Percentiles rank a stretch among this genome's conserved stretches.
Evolutionary conservation across 1,140 invertebrate species (phyloP).

Genomic region (Eurosta solidaginis): DNA sequence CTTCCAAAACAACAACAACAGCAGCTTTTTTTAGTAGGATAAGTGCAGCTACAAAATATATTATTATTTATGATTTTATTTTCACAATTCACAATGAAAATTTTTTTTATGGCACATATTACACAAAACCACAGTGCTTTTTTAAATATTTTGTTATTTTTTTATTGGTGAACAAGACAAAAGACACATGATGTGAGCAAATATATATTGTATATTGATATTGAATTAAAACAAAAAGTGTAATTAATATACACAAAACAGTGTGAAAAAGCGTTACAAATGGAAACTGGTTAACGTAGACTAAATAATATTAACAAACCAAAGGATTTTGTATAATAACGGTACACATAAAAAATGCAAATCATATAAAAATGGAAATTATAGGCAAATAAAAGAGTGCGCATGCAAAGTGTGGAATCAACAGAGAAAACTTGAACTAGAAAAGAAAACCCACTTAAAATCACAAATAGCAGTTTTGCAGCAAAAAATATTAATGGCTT

Average conservation of each 20-base stretch:
- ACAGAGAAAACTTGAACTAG: too few relatives aligned
- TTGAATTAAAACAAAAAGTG: neutral
- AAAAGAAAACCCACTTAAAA: too few relatives aligned
- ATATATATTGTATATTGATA: constrained; percentile 43
- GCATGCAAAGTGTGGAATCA: too few relatives aligned
- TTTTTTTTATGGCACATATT: neutral
- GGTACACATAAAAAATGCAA: neutral
- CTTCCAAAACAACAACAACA: neutral
- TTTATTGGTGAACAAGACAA: constrained; percentile 58
- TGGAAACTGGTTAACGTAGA: constrained; percentile 33
- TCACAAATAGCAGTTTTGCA: too few relatives aligned
- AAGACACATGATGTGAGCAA: constrained; percentile 60
- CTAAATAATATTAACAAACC: neutral
- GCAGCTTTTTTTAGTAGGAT: constrained; percentile 11
- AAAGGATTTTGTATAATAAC: too few relatives aligned
- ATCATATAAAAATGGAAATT: neutral
- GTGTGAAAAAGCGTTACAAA: constrained; percentile 35
- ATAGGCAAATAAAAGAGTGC: too few relatives aligned
- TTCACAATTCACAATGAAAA: neutral
- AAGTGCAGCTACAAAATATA: constrained; percentile 12
- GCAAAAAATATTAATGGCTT: too few relatives aligned
- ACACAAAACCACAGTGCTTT: constrained; percentile 37
- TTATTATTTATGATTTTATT: neutral
- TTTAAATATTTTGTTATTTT: constrained; percentile 28
- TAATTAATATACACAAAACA: constrained; percentile 31